Conservation (phyloP, 35 echinoderm and acorn worm species). For the Apostichopus californicus region DNA sequence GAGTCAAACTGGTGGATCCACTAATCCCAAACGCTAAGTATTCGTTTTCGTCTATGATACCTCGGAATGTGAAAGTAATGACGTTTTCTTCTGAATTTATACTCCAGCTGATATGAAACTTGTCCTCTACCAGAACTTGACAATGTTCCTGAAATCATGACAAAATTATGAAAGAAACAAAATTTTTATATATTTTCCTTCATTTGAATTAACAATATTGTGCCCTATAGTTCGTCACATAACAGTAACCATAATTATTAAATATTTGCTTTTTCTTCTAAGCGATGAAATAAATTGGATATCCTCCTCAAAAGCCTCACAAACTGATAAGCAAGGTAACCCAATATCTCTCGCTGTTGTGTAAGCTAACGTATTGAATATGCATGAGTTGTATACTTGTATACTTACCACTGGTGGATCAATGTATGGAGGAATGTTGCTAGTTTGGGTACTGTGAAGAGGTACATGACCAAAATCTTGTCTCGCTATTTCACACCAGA, state of each 20-base stretch:
- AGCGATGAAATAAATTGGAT: no score
- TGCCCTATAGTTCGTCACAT: no score
- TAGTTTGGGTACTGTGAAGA: neutral
- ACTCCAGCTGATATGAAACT: slow-evolving; percentile 73
- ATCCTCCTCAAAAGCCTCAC: no score
- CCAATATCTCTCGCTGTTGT: no score
- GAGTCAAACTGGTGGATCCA: slow-evolving; percentile 51
- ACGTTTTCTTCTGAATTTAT: neutral
- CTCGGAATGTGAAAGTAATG: slow-evolving; percentile 30
- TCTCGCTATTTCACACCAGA: slow-evolving; percentile 49
- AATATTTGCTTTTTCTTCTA: neutral
- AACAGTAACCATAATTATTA: neutral
- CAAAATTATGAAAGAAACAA: no score
- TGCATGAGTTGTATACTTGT: neutral
- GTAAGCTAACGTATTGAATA: no score
- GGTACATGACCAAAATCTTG: slow-evolving; percentile 55
- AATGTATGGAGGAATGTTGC: slow-evolving; percentile 47
- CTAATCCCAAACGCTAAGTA: slow-evolving; percentile 89
- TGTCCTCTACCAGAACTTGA: slow-evolving; percentile 57
- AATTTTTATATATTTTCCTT: no score
- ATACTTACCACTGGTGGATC: slow-evolving; percentile 10
- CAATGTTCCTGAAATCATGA: slow-evolving; percentile 63
- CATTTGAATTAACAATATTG: no score
- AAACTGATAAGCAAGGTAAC: no score
- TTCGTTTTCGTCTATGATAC: slow-evolving; percentile 22